Evolutionary conservation across 2,113 vertebrate species (phyloP).

Genomic region (Perognathus longimembris): DNA sequence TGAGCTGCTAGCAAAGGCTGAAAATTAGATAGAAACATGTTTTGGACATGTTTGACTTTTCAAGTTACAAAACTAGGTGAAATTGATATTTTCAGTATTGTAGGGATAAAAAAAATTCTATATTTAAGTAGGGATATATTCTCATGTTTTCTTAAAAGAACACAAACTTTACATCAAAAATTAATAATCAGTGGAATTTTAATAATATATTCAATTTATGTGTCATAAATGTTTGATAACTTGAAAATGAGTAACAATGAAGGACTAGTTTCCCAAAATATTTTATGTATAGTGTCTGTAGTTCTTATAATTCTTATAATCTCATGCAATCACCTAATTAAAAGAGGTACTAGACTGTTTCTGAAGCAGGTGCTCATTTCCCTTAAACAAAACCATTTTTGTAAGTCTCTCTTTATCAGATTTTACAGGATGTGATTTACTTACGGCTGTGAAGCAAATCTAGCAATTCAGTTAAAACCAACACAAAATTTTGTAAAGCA

Average conservation of each 20-base stretch:
- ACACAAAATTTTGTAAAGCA: constrained; percentile 53
- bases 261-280: not conserved
- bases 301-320: not conserved
- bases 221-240: constrained; percentile 31
- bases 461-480: constrained; percentile 61
- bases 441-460: constrained; percentile 65
- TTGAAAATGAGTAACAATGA: not conserved
- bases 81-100: not conserved
- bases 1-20: too few relatives aligned
- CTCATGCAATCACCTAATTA: not conserved
- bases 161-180: not conserved
- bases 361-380: not conserved
- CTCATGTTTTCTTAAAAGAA: not conserved
- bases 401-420: constrained; percentile 26
- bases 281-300: not conserved
- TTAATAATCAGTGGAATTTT: not conserved
- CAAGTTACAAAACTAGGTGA: not conserved
- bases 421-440: constrained; percentile 49
- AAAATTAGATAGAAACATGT: too few relatives aligned
- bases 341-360: not conserved
- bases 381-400: not conserved
- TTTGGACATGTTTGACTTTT: constrained; percentile 35
- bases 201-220: constrained; percentile 1
- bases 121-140: not conserved
- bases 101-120: not conserved